phyloP scores from a whole-genome alignment of 64 coral and sea anemone genomes.

The Trachythela sp. region DNA sequence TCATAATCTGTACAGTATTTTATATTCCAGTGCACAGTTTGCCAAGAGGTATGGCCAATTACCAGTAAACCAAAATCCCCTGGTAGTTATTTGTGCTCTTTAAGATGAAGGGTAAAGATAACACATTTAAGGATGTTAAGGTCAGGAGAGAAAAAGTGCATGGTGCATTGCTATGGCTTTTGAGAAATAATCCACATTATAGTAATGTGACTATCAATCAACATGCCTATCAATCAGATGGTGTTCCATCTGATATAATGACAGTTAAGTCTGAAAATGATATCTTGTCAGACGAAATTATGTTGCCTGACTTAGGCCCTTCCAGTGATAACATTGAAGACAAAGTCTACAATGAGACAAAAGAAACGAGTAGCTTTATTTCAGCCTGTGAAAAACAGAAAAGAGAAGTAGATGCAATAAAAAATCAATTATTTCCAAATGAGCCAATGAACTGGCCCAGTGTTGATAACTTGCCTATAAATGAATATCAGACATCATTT shows the following conservation, averaged over 20 bases:
- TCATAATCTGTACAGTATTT: slow-evolving; percentile 33
- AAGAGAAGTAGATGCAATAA: slow-evolving; percentile 45
- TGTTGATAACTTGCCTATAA: slow-evolving; percentile 28
- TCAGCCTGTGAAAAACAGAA: slow-evolving; percentile 28
- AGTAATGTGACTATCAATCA: slow-evolving; percentile 45
- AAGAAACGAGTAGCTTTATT: slow-evolving; percentile 46
- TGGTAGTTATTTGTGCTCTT: background rate
- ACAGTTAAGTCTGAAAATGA: slow-evolving; percentile 41
- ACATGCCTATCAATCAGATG: slow-evolving; percentile 29
- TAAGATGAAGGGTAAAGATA: slow-evolving; percentile 7
- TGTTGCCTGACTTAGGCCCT: slow-evolving; percentile 23
- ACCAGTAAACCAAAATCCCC: background rate
- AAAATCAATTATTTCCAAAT: slow-evolving; percentile 34
- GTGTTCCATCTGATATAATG: slow-evolving; percentile 33
- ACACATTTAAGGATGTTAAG: slow-evolving; percentile 3
- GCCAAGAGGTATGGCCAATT: slow-evolving; percentile 27
- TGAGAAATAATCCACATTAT: slow-evolving; percentile 53
- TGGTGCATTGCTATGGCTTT: slow-evolving; percentile 39
- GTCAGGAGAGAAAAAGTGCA: slow-evolving; percentile 15
- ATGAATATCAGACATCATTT: slow-evolving; percentile 46
- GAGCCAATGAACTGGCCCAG: slow-evolving; percentile 10
- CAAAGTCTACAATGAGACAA: slow-evolving; percentile 31
- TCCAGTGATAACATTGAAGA: slow-evolving; percentile 32
- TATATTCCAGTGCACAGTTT: slow-evolving; percentile 20
- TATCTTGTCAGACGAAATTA: slow-evolving; percentile 15